Evolutionary conservation across 2,888 invertebrate species (phyloP).

Genomic region (Caenorhabditis doughertyi): DNA sequence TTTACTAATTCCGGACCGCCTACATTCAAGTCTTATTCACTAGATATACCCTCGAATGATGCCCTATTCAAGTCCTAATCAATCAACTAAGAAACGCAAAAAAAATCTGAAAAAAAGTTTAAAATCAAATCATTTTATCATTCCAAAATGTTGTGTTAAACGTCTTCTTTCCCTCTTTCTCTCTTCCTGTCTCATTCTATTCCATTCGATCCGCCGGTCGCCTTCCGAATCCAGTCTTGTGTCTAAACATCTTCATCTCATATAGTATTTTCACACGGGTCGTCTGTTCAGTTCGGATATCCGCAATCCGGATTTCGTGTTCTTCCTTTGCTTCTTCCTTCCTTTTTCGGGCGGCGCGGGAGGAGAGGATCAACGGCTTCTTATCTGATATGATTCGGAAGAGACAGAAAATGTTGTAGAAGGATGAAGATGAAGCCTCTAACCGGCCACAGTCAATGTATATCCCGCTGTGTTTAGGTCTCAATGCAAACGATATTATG

Average conservation of each 20-base stretch:
- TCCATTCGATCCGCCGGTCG: slow-evolving; percentile 35
- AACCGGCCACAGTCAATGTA: slow-evolving; percentile 45
- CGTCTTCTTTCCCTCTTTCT: slow-evolving; percentile 11
- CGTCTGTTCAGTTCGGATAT: slow-evolving; percentile 27
- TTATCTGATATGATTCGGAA: slow-evolving; percentile 66
- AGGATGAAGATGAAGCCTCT: slow-evolving; percentile 6
- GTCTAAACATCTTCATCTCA: not conserved
- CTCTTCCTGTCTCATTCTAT: slow-evolving; percentile 9
- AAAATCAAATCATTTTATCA: slow-evolving; percentile 42
- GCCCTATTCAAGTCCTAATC: slow-evolving; percentile 28
- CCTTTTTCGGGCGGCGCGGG: slow-evolving; percentile 44
- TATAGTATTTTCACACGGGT: not conserved
- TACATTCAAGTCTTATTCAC: not conserved
- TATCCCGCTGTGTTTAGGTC: slow-evolving; percentile 36
- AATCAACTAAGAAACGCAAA: slow-evolving; percentile 15
- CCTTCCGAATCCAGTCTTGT: slow-evolving; percentile 32
- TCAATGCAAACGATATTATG: slow-evolving; percentile 29
- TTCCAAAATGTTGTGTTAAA: slow-evolving; percentile 33
- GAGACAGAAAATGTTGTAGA: slow-evolving; percentile 13
- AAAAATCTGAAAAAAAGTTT: slow-evolving; percentile 18
- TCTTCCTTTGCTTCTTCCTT: slow-evolving; percentile 23
- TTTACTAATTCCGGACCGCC: slow-evolving; percentile 7
- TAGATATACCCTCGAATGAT: not conserved
- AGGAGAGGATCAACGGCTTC: slow-evolving; percentile 55
- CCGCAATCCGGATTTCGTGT: slow-evolving; percentile 65